Evolutionary conservation across 2,113 vertebrate species (phyloP).

Genomic region (Amazona guildingii): DNA sequence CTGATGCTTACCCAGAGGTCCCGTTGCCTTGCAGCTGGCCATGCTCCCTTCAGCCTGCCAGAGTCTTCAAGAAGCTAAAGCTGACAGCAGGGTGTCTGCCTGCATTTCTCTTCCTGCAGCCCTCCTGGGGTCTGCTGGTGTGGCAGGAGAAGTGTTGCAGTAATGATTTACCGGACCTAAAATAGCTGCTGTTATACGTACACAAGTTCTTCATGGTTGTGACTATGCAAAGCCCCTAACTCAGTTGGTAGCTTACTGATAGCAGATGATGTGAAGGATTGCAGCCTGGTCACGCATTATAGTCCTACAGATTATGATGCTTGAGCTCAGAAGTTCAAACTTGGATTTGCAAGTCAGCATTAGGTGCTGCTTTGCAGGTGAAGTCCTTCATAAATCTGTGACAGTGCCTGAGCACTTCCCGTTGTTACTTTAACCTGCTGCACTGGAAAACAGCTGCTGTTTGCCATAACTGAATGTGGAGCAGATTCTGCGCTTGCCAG

Average conservation of each 20-base stretch:
- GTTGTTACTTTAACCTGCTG: background rate
- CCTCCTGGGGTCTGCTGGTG: background rate
- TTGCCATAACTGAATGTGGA: background rate
- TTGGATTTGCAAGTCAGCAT: background rate
- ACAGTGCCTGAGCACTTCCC: background rate
- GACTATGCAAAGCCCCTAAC: background rate
- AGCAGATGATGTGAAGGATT: background rate
- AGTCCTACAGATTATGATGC: background rate
- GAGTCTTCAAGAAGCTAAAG: background rate
- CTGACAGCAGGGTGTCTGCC: background rate
- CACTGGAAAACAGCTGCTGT: background rate
- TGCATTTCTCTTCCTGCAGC: background rate
- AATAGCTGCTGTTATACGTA: background rate
- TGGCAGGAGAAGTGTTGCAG: fast-evolving
- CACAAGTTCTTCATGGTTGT: background rate
- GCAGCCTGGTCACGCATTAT: fast-evolving
- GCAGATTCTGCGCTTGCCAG: background rate
- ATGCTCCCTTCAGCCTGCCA: fast-evolving
- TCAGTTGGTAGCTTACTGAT: background rate
- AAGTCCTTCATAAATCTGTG: background rate
- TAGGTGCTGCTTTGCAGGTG: background rate
- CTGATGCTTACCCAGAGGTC: background rate
- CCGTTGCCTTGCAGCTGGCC: fast-evolving
- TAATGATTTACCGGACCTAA: background rate
- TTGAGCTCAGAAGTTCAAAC: background rate